These are phyloP conservation scores for Ceraclea dissimilis DNA, from an alignment of 2,888 invertebrate species.

Conservation along the genomic window DNA sequence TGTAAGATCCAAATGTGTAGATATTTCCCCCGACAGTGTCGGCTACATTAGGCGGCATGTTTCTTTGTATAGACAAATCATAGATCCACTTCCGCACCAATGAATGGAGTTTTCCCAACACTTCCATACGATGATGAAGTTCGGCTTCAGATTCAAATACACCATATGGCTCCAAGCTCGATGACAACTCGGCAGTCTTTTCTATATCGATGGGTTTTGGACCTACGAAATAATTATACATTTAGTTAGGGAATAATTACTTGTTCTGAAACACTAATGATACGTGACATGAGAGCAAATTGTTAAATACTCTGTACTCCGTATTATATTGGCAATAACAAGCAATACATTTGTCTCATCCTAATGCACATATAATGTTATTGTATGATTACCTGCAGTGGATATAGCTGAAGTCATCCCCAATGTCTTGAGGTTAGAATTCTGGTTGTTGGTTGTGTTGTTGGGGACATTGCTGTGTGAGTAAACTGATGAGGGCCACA, in stretches of 20 bases:
- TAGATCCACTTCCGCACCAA: conserved; percentile 93
- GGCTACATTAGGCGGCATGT: conserved; percentile 86
- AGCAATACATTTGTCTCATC: no score
- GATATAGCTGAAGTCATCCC: conserved; percentile 96
- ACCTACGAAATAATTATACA: conserved; percentile 37
- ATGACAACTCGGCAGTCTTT: conserved; percentile 69
- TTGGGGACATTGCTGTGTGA: conserved; percentile 37
- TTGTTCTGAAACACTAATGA: no score
- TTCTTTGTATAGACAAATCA: conserved; percentile 78
- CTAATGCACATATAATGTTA: no score
- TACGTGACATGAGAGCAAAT: no score
- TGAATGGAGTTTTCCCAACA: conserved; percentile 76
- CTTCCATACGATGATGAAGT: conserved; percentile 82
- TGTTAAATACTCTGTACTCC: no score
- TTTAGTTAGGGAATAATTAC: neutral
- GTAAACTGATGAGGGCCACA: conserved; percentile 51
- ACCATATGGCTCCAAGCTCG: conserved; percentile 71
- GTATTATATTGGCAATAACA: no score
- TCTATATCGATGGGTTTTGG: conserved; percentile 73
- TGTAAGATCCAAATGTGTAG: conserved; percentile 98
- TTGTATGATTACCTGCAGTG: conserved; percentile 54
- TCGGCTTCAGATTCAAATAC: conserved; percentile 89
- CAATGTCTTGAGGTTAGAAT: conserved; percentile 51
- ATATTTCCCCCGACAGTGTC: conserved; percentile 95
- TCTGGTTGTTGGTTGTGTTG: conserved; percentile 31